phyloP scores from a whole-genome alignment of 2,888 invertebrate species.

The Cordilura impudica region DNA sequence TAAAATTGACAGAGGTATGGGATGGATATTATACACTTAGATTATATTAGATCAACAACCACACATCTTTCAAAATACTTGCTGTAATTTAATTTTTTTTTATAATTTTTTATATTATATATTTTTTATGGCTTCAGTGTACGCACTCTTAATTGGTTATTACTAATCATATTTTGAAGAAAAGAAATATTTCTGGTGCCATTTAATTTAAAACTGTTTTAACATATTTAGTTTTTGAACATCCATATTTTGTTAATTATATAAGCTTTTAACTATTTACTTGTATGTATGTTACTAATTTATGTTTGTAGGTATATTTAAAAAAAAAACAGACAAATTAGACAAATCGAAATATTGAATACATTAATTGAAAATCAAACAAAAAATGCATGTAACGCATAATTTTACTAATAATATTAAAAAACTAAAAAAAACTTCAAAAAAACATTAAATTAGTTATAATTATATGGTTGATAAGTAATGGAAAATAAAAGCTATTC shows the following conservation, averaged over 20 bases:
- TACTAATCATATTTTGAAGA: background rate
- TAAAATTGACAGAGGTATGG: no score
- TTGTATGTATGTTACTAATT: slow-evolving; percentile 47
- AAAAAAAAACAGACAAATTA: slow-evolving; percentile 10
- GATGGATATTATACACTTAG: no score
- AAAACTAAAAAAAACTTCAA: slow-evolving; percentile 10
- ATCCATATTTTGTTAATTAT: slow-evolving; percentile 21
- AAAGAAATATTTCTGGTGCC: slow-evolving; percentile 2
- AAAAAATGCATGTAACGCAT: slow-evolving; percentile 46
- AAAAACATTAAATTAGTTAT: slow-evolving; percentile 31
- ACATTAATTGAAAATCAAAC: slow-evolving; percentile 7
- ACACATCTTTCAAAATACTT: background rate
- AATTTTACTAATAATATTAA: slow-evolving; percentile 41
- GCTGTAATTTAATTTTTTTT: slow-evolving; percentile 3
- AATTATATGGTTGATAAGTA: slow-evolving; percentile 48
- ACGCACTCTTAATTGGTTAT: slow-evolving; percentile 34
- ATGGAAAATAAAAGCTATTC: slow-evolving; percentile 49
- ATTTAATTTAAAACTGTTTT: background rate
- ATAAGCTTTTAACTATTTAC: slow-evolving; percentile 47
- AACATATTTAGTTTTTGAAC: background rate
- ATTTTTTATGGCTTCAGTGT: slow-evolving; percentile 43
- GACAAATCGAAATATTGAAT: slow-evolving; percentile 26
- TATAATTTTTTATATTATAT: slow-evolving; percentile 5
- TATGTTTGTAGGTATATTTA: slow-evolving; percentile 30
- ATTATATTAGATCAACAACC: no score